Evolutionary conservation across 1,140 invertebrate genomes (phyloP).

Genomic region (Euwallacea similis): DNA sequence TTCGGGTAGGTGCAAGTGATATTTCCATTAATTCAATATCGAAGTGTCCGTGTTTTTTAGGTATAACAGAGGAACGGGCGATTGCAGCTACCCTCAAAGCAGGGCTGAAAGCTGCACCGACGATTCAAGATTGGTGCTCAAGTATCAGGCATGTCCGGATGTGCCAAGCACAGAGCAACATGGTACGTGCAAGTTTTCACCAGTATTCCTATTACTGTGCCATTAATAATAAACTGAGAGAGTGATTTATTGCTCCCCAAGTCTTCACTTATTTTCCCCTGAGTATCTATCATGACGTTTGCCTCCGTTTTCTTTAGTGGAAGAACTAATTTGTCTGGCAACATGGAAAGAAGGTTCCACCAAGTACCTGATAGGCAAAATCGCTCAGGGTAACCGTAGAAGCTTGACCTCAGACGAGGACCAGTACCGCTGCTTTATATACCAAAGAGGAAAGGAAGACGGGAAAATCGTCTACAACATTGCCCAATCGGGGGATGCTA

Average conservation of each 20-base stretch:
- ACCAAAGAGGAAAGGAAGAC: conserved; percentile 54
- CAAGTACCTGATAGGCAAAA: conserved; percentile 75
- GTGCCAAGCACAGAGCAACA: conserved; percentile 71
- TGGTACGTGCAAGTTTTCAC: conserved; percentile 54
- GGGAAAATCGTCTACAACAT: conserved; percentile 62
- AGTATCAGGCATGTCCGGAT: conserved; percentile 86
- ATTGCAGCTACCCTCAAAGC: conserved; percentile 75
- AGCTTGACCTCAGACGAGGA: conserved; percentile 60
- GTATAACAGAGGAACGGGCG: conserved; percentile 70
- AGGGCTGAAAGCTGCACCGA: conserved; percentile 82
- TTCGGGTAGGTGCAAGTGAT: conserved; percentile 54
- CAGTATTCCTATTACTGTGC: not conserved
- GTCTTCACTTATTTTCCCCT: no score
- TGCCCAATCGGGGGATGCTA: conserved; percentile 79
- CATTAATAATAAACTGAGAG: not conserved
- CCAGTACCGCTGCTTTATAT: conserved; percentile 70
- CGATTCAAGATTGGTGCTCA: conserved; percentile 73
- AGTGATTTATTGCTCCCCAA: no score
- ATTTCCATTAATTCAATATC: not conserved
- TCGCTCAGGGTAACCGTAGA: conserved; percentile 58
- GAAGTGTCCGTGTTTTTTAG: conserved; percentile 51
- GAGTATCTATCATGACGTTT: no score
- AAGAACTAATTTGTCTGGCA: conserved; percentile 79
- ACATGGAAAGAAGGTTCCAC: conserved; percentile 85
- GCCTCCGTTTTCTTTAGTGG: conserved; percentile 59